Conservation (phyloP, 2,113 vertebrate genomes). For the Otolemur garnettii region DNA sequence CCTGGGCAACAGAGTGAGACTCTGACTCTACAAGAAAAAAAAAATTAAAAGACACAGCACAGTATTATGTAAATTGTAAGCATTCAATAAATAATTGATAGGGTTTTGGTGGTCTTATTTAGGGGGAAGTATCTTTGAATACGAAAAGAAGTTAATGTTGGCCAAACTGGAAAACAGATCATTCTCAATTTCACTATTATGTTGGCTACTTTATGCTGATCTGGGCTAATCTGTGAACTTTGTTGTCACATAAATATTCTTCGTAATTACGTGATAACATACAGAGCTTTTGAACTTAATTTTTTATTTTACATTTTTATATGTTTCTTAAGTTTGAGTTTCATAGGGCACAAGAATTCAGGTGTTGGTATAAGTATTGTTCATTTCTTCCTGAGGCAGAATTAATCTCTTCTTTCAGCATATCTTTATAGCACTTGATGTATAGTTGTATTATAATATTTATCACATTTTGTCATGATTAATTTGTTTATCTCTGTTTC, state of each 20-base stretch:
- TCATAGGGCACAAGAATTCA: slow-evolving; percentile 22
- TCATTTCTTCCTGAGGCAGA: slow-evolving; percentile 64
- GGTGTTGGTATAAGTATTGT: slow-evolving; percentile 17
- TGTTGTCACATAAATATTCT: slow-evolving; percentile 17
- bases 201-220: slow-evolving; percentile 35
- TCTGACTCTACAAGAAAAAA: no score
- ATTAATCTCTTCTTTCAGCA: slow-evolving; percentile 57
- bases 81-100: slow-evolving; percentile 45
- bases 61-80: slow-evolving; percentile 47
- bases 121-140: not conserved
- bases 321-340: slow-evolving; percentile 57
- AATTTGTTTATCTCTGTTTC: slow-evolving; percentile 62
- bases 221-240: slow-evolving; percentile 61
- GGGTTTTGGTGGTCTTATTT: not conserved
- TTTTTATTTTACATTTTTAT: slow-evolving; percentile 58
- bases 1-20: no score
- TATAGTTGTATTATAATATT: slow-evolving; percentile 54
- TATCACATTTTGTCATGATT: slow-evolving; percentile 62
- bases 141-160: slow-evolving; percentile 54
- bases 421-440: slow-evolving; percentile 47
- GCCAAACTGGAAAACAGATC: slow-evolving; percentile 42
- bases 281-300: slow-evolving; percentile 43
- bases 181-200: slow-evolving; percentile 31
- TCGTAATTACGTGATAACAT: slow-evolving; percentile 17
- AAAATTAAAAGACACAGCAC: not conserved